Percentiles rank a stretch among this genome's conserved stretches.
Evolutionary conservation across 2,888 invertebrate genomes (phyloP).

Genomic region (Cheilosia scutellata): DNA sequence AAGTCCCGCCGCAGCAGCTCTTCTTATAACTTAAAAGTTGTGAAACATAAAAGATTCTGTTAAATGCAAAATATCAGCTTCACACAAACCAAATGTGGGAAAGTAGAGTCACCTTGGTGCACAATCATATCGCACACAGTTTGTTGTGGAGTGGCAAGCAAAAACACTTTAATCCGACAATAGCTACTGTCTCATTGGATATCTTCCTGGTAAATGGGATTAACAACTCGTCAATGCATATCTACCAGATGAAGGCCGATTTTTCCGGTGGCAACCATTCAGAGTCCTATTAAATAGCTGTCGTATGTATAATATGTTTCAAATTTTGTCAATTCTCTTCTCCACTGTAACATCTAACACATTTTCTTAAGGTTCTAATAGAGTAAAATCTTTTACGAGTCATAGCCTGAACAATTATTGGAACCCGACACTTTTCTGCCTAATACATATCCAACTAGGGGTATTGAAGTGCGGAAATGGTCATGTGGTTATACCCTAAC

Average conservation of each 20-base stretch:
- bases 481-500: neutral
- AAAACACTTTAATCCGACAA: too few relatives aligned
- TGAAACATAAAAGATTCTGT: neutral
- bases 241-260: neutral
- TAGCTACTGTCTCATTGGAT: too few relatives aligned
- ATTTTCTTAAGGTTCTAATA: neutral
- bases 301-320: neutral
- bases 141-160: too few relatives aligned
- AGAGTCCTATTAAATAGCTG: neutral
- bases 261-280: neutral
- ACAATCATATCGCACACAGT: too few relatives aligned
- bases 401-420: neutral
- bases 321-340: neutral
- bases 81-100: neutral
- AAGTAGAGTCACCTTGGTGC: neutral
- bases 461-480: neutral
- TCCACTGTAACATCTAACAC: neutral
- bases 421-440: neutral
- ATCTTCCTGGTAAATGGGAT: neutral
- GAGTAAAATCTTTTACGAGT: slow-evolving; percentile 1
- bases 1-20: neutral
- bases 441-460: neutral
- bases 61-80: neutral
- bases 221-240: neutral
- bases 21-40: neutral